Evolutionary conservation across 2,888 invertebrate genomes (phyloP).

Genomic region (Eupsilia transversa): DNA sequence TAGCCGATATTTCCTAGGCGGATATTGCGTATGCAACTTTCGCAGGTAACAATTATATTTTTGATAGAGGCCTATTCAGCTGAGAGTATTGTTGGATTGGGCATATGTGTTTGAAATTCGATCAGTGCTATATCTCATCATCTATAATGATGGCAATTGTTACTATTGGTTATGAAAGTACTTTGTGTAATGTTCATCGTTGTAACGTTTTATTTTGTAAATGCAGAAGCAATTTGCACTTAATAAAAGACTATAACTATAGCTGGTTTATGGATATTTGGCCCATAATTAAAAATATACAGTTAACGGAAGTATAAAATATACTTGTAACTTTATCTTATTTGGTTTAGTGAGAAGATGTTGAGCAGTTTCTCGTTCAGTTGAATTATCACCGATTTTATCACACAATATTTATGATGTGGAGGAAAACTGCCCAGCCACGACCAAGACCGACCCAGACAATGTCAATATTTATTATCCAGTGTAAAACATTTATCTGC

Average conservation of each 20-base stretch:
- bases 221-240: conserved; percentile 21
- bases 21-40: conserved; percentile 76
- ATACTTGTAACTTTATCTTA: conserved; percentile 20
- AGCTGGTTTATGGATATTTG: background rate
- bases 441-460: conserved; percentile 40
- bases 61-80: conserved; percentile 61
- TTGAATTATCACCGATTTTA: conserved; percentile 55
- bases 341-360: conserved; percentile 21
- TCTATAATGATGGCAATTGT: conserved; percentile 63
- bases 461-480: conserved; percentile 50
- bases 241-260: conserved; percentile 9
- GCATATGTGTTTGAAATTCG: conserved; percentile 60
- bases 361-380: conserved; percentile 39
- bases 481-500: conserved; percentile 33
- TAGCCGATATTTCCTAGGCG: conserved; percentile 78
- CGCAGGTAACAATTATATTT: conserved; percentile 77
- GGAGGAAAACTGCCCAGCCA: conserved; percentile 45
- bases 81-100: conserved; percentile 57
- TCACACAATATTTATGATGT: conserved; percentile 61
- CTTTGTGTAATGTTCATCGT: conserved; percentile 43
- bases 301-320: background rate
- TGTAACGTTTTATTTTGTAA: conserved; percentile 38
- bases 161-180: conserved; percentile 50
- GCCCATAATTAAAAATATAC: conserved; percentile 1
- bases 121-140: conserved; percentile 60